Conservation (phyloP, 92 coral and sea anemone genomes). For the Phenganax stokvisi region DNA sequence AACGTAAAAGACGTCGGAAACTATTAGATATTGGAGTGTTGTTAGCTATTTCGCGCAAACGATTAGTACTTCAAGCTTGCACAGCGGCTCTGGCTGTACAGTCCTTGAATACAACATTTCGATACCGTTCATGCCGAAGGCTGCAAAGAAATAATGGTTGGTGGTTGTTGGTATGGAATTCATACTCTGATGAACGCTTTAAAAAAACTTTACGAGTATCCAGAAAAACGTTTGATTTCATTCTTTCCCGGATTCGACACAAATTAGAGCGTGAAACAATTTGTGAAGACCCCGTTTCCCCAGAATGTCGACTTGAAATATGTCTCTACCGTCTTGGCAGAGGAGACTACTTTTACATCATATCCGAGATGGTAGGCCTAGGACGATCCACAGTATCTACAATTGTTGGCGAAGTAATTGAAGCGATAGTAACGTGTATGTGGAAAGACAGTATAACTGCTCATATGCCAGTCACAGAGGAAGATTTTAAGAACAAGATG, state of each 20-base stretch:
- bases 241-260: conserved; percentile 40
- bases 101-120: background rate
- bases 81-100: background rate
- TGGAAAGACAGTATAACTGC: conserved; percentile 36
- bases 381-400: conserved; percentile 42
- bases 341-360: conserved; percentile 45
- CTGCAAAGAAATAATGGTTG: conserved; percentile 1
- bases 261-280: conserved; percentile 26
- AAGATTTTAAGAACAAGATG: conserved; percentile 41
- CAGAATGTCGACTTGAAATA: conserved; percentile 14
- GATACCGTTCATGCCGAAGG: background rate
- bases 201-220: conserved; percentile 43
- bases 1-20: background rate
- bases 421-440: conserved; percentile 33
- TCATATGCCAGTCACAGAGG: conserved; percentile 30
- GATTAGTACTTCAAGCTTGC: background rate
- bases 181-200: conserved; percentile 8
- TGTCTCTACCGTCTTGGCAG: conserved; percentile 28
- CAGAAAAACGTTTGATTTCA: conserved; percentile 33
- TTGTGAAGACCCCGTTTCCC: conserved; percentile 32
- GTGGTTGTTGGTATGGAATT: background rate
- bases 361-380: conserved; percentile 13
- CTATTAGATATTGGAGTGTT: background rate
- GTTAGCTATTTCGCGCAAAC: background rate
- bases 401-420: conserved; percentile 39